Evolutionary conservation across 2,888 invertebrate species (phyloP), one percentile per base, ranked within the genome.

Genomic region (Drosophila antonietae): DNA sequence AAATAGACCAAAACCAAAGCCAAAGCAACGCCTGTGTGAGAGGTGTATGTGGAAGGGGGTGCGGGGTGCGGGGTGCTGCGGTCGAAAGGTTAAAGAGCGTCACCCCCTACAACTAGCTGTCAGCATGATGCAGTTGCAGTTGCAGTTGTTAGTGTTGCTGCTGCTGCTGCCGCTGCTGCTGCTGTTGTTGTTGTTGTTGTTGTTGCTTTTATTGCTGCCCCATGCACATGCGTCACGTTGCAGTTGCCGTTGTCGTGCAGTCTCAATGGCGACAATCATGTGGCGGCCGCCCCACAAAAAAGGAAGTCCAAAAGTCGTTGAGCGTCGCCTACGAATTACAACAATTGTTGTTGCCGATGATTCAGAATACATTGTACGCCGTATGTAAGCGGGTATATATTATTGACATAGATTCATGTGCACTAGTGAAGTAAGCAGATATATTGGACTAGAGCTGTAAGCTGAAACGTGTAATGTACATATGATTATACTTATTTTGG

Each of bases 191-290:
- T 12, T 47, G 31, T 7, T 55, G 43, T 28, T 12, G 28, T 51
- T 51, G 20, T n/a, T 39, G 18, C 20, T 12, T 44, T 44, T 44
- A 44, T 55, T 55, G 15, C 20, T 44, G 44, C 7, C 44, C 44
- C 44, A 44, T 43, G 43, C 20, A 20, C 43, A 44, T 44, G 44
- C 44, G 44, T 44, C 44, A 44, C 44, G 44, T 44, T 75, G 75
- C 76, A 73, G 73, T 76, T 75, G 75, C 76, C 72, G 67, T 68
- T 76, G 76, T 76, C 74, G 74, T 78, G 76, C 78, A 69, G 78
- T 73, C 76, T 78, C 76, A 78, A 76, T 73, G 76, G 73, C 76
- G 77, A 69, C 75, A 75, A 75, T 75, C 74, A 75, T 75, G 39
- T 71, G 61, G 61, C 75, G 46, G 78, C 75, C 49, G 73, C 78